Base-by-base conservation (phyloP, 2,113 vertebrate genomes). In the Andinoacara biseriatus region DNA sequence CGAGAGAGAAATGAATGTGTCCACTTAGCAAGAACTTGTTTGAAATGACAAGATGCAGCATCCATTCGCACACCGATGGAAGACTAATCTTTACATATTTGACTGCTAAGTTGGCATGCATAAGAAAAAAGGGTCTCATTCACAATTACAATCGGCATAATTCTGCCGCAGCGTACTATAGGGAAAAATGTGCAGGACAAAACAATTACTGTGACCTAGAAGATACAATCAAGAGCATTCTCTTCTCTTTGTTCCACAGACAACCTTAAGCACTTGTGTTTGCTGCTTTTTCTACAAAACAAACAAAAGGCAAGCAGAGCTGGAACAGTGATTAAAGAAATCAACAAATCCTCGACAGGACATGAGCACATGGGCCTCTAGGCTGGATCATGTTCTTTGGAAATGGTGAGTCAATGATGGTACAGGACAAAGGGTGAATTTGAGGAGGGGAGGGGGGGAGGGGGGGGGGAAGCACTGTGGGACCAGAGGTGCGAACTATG, bases 271-370 rank as follows among this genome's bases (percentile, higher is more conserved):
- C 81, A 22, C 78, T 81, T 84, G 90, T 91, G 89, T 91, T 94
- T 93, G 88, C 91, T 90, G 88, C 87, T 92, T 92, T 86, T 93
- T 90, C 84, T 75, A 63, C 90, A 94, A 93, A 91, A 94, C 91
- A 95, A 95, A 95, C 93, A 95, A 93, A 38, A 92, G 92, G 85
- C 81, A 65, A 85, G 90, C 91, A 85, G 89, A 90, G 93, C 90
- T 88, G 80, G 88, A 93, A 56, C 90, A 90, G 87, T 94, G 93
- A 95, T 95, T 95, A 95, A 77, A 94, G 92, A 93, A 94, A 93
- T 94, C 92, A 95, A 95, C 92, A 95, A 95, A 95, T 93, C 94
- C 91, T 88, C 86, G 13, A 90, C 91, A 95, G 94, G 94, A 95
- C 94, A 89, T 95, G 94, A 95, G 92, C 92, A 78, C 93, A 95